Base-by-base conservation (phyloP, 2,113 vertebrate species). In the Recurvirostra avosetta region DNA sequence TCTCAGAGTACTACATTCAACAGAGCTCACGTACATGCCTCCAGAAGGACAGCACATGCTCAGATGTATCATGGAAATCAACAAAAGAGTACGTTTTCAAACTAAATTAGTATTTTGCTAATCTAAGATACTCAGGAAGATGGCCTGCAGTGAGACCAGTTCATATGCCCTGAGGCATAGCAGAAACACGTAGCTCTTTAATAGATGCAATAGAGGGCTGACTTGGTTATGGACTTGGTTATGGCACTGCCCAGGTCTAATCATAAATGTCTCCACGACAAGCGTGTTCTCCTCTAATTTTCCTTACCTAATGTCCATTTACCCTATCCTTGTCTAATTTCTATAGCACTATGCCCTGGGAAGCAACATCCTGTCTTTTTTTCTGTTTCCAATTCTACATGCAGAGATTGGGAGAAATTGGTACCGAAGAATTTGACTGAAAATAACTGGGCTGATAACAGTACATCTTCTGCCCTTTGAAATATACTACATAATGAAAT, bases 21-120 rank as follows among this genome's bases (percentile, higher is more conserved):
- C 4, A 73, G 29, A 66, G 23, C 30, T 61, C 40, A 47, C 0
- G 1, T n/a, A 55, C 3, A 0, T 50, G n/a, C n/a, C 61, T 80
- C 67, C 68, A 36, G 53, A 74, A 41, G 45, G 47, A n/a, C 11
- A 80, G 29, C 26, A 55, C 40, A 13, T 19, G 53, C 40, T 80
- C 52, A 62, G 32, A 34, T 58, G 41, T 32, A 50, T 27, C n/a
- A 71, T 32, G 50, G 36, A 78, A 73, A 79, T 47, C 23, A 61
- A 61, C 19, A 68, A 13, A 30, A 66, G 26, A 80, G 53, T 73
- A 40, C 12, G 47, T 53, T 59, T 74, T 80, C 53, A 47, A 66
- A 58, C 12, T 34, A 72, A 52, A 66, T 50, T 36, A 58, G 32
- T 34, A 66, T 79, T 73, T 73, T 73, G 52, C 19, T 53, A 29